Evolutionary conservation across 2,113 vertebrate genomes (phyloP).

Genomic region (Gadus macrocephalus): DNA sequence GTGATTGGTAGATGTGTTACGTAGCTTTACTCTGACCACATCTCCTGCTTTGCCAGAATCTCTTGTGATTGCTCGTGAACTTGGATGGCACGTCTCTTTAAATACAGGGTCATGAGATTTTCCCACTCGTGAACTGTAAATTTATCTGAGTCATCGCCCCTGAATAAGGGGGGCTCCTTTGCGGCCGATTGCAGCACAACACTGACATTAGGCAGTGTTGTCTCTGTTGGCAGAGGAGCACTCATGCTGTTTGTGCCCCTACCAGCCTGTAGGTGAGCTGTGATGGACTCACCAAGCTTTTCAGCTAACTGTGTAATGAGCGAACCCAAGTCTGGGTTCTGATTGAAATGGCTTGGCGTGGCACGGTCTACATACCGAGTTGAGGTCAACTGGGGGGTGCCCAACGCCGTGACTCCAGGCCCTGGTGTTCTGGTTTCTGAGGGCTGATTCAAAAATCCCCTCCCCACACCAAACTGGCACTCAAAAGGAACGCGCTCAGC

Average conservation of each 20-base stretch:
- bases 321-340: slow-evolving; percentile 13
- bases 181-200: slow-evolving; percentile 10
- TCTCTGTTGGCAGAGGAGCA: neutral
- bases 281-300: slow-evolving; percentile 15
- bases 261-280: slow-evolving; percentile 6
- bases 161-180: neutral
- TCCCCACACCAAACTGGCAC: slow-evolving; percentile 15
- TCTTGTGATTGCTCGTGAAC: too few species aligned
- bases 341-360: slow-evolving; percentile 12
- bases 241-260: neutral
- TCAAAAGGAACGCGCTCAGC: neutral
- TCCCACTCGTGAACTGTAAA: neutral
- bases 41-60: too few species aligned
- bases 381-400: neutral
- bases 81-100: too few species aligned
- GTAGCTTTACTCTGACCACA: too few species aligned
- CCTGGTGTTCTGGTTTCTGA: slow-evolving; percentile 14
- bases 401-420: neutral
- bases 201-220: neutral
- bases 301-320: slow-evolving; percentile 26
- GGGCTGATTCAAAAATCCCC: neutral
- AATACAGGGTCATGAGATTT: too few species aligned
- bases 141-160: neutral
- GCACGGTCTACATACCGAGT: slow-evolving; percentile 10
- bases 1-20: too few species aligned